Conservation (phyloP, 2,888 invertebrate species). For the Liopterus haemorrhoidalis region DNA sequence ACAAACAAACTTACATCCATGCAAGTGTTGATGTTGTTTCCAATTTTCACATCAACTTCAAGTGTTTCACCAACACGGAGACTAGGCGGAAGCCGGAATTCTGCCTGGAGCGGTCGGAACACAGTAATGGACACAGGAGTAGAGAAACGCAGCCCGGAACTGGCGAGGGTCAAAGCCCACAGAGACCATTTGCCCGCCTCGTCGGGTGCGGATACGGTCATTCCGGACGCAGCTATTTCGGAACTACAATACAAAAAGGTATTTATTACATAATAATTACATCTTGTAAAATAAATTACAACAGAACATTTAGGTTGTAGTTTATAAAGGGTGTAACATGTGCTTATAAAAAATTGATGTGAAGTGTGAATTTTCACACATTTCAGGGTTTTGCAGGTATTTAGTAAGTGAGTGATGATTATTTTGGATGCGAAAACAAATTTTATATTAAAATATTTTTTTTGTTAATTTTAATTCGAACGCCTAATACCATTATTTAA, state of each 20-base stretch:
- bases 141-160: slow-evolving; percentile 50
- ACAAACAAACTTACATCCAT: slow-evolving; percentile 56
- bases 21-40: slow-evolving; percentile 61
- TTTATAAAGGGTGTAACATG: too few relatives aligned
- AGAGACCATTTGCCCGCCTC: slow-evolving; percentile 61
- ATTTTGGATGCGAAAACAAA: too few relatives aligned
- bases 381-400: too few relatives aligned
- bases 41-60: slow-evolving; percentile 64
- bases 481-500: too few relatives aligned
- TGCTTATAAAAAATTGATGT: too few relatives aligned
- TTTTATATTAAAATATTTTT: too few relatives aligned
- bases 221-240: slow-evolving; percentile 54
- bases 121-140: slow-evolving; percentile 56
- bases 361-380: too few relatives aligned
- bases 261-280: neutral
- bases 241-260: slow-evolving; percentile 44
- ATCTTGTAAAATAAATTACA: neutral
- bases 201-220: slow-evolving; percentile 55
- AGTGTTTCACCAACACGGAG: slow-evolving; percentile 59
- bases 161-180: slow-evolving; percentile 56
- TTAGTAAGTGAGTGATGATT: too few relatives aligned
- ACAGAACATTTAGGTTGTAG: too few relatives aligned
- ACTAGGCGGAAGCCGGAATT: slow-evolving; percentile 55
- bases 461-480: too few relatives aligned
- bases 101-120: slow-evolving; percentile 57